Evolutionary conservation across 2,113 vertebrate species (phyloP).

Genomic region (Aegotheles bennettii): DNA sequence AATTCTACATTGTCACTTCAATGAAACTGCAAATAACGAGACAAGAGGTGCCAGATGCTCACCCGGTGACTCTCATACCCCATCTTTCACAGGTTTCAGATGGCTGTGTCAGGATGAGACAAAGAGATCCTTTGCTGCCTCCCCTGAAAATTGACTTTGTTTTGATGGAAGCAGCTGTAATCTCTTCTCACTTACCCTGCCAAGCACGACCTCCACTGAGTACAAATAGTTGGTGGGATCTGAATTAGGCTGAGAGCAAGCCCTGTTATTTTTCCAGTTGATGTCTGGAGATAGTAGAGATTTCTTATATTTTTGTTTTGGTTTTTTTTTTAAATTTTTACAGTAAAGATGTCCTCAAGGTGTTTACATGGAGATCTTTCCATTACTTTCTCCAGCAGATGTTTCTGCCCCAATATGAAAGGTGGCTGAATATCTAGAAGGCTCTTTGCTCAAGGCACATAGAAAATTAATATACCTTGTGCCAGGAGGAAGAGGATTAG

Average conservation of each 20-base stretch:
- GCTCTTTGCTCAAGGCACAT: not conserved
- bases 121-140: not conserved
- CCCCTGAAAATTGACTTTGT: not conserved
- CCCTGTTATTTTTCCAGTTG: not conserved
- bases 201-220: not conserved
- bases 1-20: not conserved
- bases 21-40: not conserved
- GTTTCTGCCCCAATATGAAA: not conserved
- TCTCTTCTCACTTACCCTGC: not conserved
- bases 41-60: not conserved
- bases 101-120: not conserved
- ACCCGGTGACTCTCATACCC: not conserved
- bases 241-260: not conserved
- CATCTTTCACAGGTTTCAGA: not conserved
- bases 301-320: not conserved
- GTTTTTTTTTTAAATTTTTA: no score
- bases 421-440: not conserved
- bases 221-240: not conserved
- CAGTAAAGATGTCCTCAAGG: not conserved
- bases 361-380: not conserved
- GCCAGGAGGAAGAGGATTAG: not conserved
- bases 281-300: not conserved
- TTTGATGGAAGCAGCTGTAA: not conserved
- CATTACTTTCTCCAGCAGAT: not conserved
- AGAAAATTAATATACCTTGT: not conserved